These are phyloP conservation scores for Prionace glauca DNA, from an alignment of 2,797 vertebrate genomes.

Conservation along the genomic window DNA sequence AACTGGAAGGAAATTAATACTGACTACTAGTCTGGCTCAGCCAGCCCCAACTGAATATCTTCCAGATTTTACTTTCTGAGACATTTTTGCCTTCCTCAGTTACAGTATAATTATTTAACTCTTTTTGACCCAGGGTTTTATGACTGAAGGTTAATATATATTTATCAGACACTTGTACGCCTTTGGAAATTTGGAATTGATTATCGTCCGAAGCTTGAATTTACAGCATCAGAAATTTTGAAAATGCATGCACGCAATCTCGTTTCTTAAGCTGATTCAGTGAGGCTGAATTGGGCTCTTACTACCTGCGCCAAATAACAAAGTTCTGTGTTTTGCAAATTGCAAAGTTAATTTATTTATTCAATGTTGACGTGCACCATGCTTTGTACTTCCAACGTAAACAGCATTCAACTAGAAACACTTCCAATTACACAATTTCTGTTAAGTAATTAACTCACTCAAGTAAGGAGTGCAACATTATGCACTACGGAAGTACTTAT, in stretches of 20 bases:
- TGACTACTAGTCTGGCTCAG: constrained; percentile 49
- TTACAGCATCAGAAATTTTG: neutral
- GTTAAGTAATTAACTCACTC: neutral
- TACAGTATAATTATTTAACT: constrained; percentile 30
- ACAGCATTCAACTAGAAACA: neutral
- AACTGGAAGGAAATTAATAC: constrained; percentile 39
- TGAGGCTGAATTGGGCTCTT: neutral
- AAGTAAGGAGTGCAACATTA: neutral
- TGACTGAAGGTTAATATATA: neutral
- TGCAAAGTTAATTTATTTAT: constrained; percentile 1
- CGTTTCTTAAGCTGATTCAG: neutral
- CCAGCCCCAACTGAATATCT: constrained; percentile 67
- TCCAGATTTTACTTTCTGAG: constrained; percentile 69
- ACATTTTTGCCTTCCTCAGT: constrained; percentile 41
- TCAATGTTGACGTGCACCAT: neutral
- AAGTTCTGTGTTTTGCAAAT: neutral
- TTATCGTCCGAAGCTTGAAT: neutral
- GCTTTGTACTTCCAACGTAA: neutral
- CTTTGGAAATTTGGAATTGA: constrained; percentile 26
- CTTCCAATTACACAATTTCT: neutral
- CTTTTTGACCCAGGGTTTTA: neutral
- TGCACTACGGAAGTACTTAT: neutral
- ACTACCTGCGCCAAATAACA: neutral
- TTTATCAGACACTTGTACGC: neutral
- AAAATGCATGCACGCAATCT: neutral